phyloP scores from a whole-genome alignment of 2,113 vertebrate genomes.

The Cisticola juncidis region DNA sequence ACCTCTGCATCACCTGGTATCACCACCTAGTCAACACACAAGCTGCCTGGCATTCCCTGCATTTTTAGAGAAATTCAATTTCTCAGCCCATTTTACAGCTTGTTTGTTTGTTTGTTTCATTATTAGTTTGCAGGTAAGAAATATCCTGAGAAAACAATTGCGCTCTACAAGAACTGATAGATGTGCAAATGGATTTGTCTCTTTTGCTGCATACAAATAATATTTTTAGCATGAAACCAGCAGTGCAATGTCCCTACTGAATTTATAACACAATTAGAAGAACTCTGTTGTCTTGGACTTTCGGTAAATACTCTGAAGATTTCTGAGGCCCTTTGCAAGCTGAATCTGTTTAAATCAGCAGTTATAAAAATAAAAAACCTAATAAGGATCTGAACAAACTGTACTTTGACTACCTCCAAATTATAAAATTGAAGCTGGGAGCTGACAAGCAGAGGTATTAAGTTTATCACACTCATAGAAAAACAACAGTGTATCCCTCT shows the following conservation, averaged over 20 bases:
- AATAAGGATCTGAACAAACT: neutral
- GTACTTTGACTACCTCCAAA: neutral
- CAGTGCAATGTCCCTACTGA: neutral
- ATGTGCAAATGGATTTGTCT: neutral
- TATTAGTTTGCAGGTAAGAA: neutral
- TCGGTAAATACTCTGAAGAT: neutral
- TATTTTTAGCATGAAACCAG: constrained; percentile 14
- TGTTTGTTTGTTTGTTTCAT: neutral
- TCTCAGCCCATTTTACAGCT: neutral
- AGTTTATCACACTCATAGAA: neutral
- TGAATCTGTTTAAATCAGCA: constrained; percentile 14
- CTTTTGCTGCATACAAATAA: neutral
- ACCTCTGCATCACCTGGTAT: neutral
- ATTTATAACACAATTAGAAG: constrained; percentile 19
- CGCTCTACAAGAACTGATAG: neutral
- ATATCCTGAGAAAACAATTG: neutral
- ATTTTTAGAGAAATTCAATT: neutral
- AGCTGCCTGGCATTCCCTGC: neutral
- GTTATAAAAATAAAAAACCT: neutral
- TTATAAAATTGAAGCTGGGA: neutral
- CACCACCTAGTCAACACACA: neutral
- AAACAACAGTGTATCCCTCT: neutral
- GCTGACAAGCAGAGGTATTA: neutral
- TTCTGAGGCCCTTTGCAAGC: neutral
- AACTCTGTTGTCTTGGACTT: neutral